phyloP scores from a whole-genome alignment of 1,140 invertebrate genomes.

The Aphaenogaster floridana region DNA sequence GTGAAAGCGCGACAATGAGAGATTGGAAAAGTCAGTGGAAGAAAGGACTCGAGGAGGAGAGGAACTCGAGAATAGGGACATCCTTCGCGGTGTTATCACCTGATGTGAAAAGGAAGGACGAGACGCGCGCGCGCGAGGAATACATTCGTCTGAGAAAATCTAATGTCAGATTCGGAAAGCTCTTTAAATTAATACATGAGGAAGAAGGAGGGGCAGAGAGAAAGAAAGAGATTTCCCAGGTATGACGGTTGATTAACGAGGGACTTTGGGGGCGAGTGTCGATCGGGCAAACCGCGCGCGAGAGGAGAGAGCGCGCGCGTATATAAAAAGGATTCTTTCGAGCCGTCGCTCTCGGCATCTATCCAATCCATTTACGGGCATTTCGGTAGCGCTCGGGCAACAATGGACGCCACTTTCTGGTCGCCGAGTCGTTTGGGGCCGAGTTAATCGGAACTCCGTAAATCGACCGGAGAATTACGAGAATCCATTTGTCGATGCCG shows the following conservation, averaged over 20 bases:
- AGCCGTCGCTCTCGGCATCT: constrained; percentile 49
- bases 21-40: constrained; percentile 54
- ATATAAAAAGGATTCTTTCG: constrained; percentile 51
- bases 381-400: constrained; percentile 46
- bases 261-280: background rate
- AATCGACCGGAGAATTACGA: constrained; percentile 74
- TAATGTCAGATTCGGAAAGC: background rate
- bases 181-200: background rate
- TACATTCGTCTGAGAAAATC: background rate
- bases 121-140: background rate
- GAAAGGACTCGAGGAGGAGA: background rate
- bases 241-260: constrained; percentile 42
- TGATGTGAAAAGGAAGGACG: background rate
- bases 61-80: constrained; percentile 14
- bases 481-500: constrained; percentile 74
- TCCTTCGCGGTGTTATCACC: background rate
- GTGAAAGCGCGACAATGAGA: constrained; percentile 19
- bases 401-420: constrained; percentile 61
- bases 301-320: background rate
- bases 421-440: constrained; percentile 54
- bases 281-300: background rate
- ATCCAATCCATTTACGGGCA: constrained; percentile 60
- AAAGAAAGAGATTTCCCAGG: background rate
- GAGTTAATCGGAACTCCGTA: constrained; percentile 74
- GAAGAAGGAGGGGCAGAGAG: background rate